Evolutionary conservation across 1,140 invertebrate genomes (phyloP), one percentile per base, ranked within the genome.

Genomic region (Zaprionus ghesquierei): DNA sequence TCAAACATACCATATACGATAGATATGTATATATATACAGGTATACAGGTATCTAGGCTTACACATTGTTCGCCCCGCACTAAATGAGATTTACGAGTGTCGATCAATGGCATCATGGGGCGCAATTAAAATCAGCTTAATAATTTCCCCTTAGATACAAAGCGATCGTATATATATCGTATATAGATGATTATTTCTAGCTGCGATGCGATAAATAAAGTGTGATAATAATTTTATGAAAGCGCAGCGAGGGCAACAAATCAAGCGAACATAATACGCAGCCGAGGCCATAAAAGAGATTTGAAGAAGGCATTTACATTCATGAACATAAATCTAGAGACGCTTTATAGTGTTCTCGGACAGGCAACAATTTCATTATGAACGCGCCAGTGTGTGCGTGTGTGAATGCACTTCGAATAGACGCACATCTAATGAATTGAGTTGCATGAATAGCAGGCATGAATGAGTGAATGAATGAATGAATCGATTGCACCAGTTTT

Each of bases 71-170:
- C 41, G 51, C 9, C 29, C 31, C 18, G 65, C 66, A 71, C 69
- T 90, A 90, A 90, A 90, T 86, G 75, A 86, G 81, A 90, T 90
- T 90, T 90, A 90, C 81, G 86, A 90, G 58, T 64, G 50, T 50
- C 61, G 69, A 70, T 82, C 73, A 86, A 81, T 84, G 66, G 51
- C 8, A 56, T 62, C 77, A 58, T 50, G 81, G 61, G 70, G 61
- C 81, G 76, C 87, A 90, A 90, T 90, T 90, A 90, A 90, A 90
- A 90, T 79, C 89, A 89, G 87, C 87, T 90, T 90, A 90, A 90
- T 84, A 84, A 81, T 81, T 77, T 77, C 41, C 54, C 53, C 63
- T n/a, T n/a, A 41, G 50, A 74, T 27, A 49, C 46, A 33, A 55
- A 50, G 55, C 27, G 18, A 20, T 25, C 23, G 49, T 49, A 13